Conservation (phyloP, 2,113 vertebrate species). For the Zeus faber region DNA sequence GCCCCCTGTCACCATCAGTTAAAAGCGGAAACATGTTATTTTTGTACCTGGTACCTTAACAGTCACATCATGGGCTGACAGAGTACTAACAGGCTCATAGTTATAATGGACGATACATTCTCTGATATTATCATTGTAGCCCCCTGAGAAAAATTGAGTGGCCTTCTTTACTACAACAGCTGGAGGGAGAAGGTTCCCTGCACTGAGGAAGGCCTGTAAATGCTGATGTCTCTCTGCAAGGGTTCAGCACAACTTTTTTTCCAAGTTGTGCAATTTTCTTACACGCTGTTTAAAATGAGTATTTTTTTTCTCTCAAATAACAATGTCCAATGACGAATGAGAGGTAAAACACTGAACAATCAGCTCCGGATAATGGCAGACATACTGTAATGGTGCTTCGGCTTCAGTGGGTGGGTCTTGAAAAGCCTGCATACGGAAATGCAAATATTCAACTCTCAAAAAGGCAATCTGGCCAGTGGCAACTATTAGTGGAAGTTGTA, state of each 20-base stretch:
- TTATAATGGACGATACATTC: slow-evolving; percentile 14
- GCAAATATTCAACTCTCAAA: slow-evolving; percentile 29
- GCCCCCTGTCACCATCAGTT: slow-evolving; percentile 13
- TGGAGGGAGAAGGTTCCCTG: slow-evolving; percentile 27
- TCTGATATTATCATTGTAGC: slow-evolving; percentile 35
- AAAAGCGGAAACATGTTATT: slow-evolving; percentile 29
- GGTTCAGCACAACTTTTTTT: slow-evolving; percentile 29
- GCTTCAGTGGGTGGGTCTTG: slow-evolving; percentile 15
- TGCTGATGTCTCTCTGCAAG: slow-evolving; percentile 41
- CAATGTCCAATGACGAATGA: slow-evolving; percentile 39
- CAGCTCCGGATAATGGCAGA: slow-evolving; percentile 29
- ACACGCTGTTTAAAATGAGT: slow-evolving; percentile 40
- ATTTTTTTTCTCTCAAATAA: slow-evolving; percentile 41
- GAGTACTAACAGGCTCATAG: slow-evolving; percentile 26
- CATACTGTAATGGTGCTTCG: slow-evolving; percentile 37
- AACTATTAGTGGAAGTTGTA: slow-evolving; percentile 22
- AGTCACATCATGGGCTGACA: slow-evolving; percentile 27
- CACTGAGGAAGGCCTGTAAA: slow-evolving; percentile 22
- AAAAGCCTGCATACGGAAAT: slow-evolving; percentile 10
- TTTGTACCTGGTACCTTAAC: slow-evolving; percentile 37
- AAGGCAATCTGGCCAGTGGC: slow-evolving; percentile 19
- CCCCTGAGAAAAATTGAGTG: slow-evolving; percentile 18
- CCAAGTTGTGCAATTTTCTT: slow-evolving; percentile 36
- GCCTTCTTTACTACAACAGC: slow-evolving; percentile 19
- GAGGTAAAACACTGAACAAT: slow-evolving; percentile 23